phyloP scores from a whole-genome alignment of 2,888 invertebrate genomes.

The Lasioglossum zephyrum region DNA sequence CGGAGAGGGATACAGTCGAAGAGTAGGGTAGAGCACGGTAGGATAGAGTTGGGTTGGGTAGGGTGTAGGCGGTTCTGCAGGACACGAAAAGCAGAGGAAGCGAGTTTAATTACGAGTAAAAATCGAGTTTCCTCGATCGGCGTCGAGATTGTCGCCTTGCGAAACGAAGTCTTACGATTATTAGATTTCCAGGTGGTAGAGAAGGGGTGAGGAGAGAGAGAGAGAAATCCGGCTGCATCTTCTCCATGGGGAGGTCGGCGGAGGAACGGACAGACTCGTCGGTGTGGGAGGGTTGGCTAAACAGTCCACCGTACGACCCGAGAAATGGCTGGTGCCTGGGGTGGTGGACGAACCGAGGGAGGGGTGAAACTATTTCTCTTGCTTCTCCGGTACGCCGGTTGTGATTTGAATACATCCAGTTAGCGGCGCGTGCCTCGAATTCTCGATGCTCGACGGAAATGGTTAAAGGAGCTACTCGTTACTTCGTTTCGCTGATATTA shows the following conservation, averaged over 20 bases:
- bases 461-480: constrained; percentile 77
- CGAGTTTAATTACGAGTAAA: constrained; percentile 71
- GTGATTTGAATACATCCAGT: constrained; percentile 84
- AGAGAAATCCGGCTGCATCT: constrained; percentile 15
- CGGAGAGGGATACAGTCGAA: neutral
- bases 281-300: constrained; percentile 59
- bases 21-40: neutral
- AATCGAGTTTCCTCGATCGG: constrained; percentile 71
- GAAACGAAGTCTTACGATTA: constrained; percentile 68
- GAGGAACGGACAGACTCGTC: constrained; percentile 33
- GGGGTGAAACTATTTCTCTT: constrained; percentile 81
- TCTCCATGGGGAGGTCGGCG: constrained; percentile 37
- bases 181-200: constrained; percentile 64
- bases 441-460: constrained; percentile 68
- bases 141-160: constrained; percentile 68
- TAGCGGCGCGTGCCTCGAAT: constrained; percentile 82
- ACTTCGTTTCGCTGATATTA: constrained; percentile 73
- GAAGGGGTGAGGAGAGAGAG: constrained; percentile 7
- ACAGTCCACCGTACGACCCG: constrained; percentile 68
- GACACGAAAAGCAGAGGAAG: constrained; percentile 36
- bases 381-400: constrained; percentile 73
- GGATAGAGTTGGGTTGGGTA: constrained; percentile 8
- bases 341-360: neutral
- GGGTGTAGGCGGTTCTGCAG: constrained; percentile 25
- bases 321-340: constrained; percentile 57